Evolutionary conservation across 2,113 vertebrate species (phyloP), one percentile per base, ranked within the genome.

Genomic region (Urocynchramus pylzowi): DNA sequence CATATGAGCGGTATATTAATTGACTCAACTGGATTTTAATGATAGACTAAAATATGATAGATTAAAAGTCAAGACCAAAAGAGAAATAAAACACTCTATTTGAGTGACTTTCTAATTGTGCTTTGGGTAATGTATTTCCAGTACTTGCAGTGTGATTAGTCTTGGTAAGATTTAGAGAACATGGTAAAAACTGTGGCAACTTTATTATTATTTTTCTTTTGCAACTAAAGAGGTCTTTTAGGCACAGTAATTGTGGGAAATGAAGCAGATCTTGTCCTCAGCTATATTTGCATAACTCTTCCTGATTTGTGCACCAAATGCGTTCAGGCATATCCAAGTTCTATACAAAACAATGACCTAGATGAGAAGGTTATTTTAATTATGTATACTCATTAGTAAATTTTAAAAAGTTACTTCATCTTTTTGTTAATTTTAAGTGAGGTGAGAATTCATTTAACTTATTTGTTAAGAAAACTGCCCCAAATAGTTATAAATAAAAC

Each of bases 351-450:
- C 56, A 90, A 69, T 91, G 92, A 92, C 79, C 94, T 95, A 86
- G 69, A 91, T 93, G 91, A 84, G 52, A 60, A 91, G 65, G 33
- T 93, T 68, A 28, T 71, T 94, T 96, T 75, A 86, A 85, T 90
- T 73, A 70, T 73, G 31, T 54, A 20, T 79, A 37, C 47, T 91
- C 50, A 41, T 74, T 59, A 77, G 42, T 78, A 59, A 19, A 39
- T 91, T 90, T 91, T 80, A 56, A 87, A 84, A 16, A 74, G 41
- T 87, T 90, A 73, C 17, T 88, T 64, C 11, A 37, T 26, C 37
- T 77, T 70, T 95, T 60, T 24, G 56, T 44, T 45, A 75, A 81
- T 89, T 87, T 78, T 56, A 88, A 74, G 39, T 71, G 41, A 84
- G 26, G 49, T 71, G 49, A 75, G 26, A 89, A 53, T 23, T 70